Evolutionary conservation across 2,113 vertebrate genomes (phyloP), one percentile per base, ranked within the genome.

Genomic region (Nannospalax galili): DNA sequence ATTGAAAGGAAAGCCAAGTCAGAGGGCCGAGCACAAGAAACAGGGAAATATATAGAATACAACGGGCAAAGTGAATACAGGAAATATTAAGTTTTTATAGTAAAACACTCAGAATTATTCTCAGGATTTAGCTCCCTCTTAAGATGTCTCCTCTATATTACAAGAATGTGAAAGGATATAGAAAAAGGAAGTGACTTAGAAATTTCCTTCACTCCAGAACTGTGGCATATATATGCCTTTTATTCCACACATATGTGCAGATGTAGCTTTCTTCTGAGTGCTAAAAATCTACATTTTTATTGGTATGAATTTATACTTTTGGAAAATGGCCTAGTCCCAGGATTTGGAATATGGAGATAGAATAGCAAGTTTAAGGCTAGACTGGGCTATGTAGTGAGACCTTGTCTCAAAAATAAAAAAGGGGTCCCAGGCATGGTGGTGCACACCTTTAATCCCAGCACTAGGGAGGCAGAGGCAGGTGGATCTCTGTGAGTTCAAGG

Each of bases 11-110:
- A 95, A 80, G 45, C 35, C 77, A 45, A 84, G 90, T 79, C 82
- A 56, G 77, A 90, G 80, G 62, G 15, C 28, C 73, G 70, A 94
- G 22, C 32, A 70, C 2, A 14, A 87, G 75, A 73, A 95, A 86
- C 0, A 81, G 12, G 22, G n/a, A 37, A 93, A 78, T 79, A 92
- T 87, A 78, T 91, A 60, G 35, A 72, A 62, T 0, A 35, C 4
- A 72, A 88, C 42, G 73, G 28, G 72, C 84, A 95, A 88, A 74
- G 3, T 52, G 40, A 82, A 35, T 45, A 48, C 70, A 92, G 37
- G 67, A 82, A 93, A 82, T 90, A 37, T 84, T 72, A 84, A 10
- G 45, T 90, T 89, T 94, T 95, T 81, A 88, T 64, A 88, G n/a
- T 37, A 70, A 80, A 45, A 70, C 15, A 67, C 30, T 42, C 12